phyloP scores from a whole-genome alignment of 2,113 vertebrate genomes.

The Prinia subflava region DNA sequence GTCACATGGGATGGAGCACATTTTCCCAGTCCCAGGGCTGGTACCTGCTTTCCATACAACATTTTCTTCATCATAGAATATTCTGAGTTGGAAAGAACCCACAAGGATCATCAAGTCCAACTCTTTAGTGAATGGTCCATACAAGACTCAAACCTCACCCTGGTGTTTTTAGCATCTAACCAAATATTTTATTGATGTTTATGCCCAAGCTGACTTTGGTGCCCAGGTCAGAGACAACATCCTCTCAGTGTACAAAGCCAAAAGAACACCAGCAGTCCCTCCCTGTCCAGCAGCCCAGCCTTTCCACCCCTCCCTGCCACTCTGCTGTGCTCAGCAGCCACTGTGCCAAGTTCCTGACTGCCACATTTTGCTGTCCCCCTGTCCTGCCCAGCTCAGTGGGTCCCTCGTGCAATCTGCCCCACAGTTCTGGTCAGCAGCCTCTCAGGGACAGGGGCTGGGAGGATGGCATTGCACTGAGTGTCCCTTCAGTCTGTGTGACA shows the following conservation, averaged over 20 bases:
- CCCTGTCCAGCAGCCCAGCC: not conserved
- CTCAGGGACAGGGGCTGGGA: not conserved
- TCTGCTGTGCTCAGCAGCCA: not conserved
- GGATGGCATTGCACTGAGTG: not conserved
- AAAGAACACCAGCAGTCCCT: too few species aligned
- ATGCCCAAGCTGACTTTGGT: not conserved
- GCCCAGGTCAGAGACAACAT: not conserved
- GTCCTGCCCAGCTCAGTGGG: not conserved
- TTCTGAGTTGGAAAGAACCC: not conserved
- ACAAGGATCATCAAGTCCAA: not conserved
- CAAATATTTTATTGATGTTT: not conserved
- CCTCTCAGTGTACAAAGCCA: not conserved
- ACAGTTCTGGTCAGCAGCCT: not conserved
- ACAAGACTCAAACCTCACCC: not conserved
- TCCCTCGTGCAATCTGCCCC: not conserved
- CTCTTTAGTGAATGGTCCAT: not conserved
- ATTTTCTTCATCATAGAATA: not conserved
- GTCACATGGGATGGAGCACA: not conserved
- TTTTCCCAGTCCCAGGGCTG: not conserved
- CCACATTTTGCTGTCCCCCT: not conserved
- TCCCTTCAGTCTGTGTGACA: not conserved
- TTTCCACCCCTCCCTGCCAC: not conserved
- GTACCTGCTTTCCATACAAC: not conserved
- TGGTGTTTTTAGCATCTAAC: not conserved
- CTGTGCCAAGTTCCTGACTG: not conserved